Evolutionary conservation across 2,888 invertebrate genomes (phyloP), one percentile per base, ranked within the genome.

Genomic region (Ommatoiulus sabulosus): DNA sequence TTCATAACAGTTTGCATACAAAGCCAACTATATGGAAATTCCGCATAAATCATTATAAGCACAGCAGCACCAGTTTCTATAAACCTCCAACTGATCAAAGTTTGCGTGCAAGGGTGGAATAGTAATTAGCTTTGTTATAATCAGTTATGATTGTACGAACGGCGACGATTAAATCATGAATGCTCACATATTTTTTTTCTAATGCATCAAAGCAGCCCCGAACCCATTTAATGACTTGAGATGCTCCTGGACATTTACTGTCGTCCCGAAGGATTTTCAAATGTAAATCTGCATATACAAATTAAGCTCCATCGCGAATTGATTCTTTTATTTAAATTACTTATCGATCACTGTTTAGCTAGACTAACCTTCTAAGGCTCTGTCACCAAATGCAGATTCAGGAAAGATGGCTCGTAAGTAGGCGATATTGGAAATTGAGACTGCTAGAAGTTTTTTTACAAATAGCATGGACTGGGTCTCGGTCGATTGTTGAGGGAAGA

Each of bases 171-270:
- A 63, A 43, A 17, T 35, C 12, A 12, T 10, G 17, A 7, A 46
- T 44, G 90, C 92, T 92, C 91, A 93, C 93, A 91, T 93, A 93
- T 92, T 93, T 92, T 89, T 92, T 93, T 86, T 93, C 93, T 87
- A 93, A 90, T 4, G 93, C 93, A 92, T 93, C 93, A 91, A 93
- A 93, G 89, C 92, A 92, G 15, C 93, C 93, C 90, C 92, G 92
- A 35, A 93, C 91, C 93, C 93, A 93, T 87, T 92, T 91, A 84
- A 93, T 92, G 44, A 93, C 91, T 90, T 92, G 92, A 87, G 91
- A 91, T 35, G 93, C 92, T 86, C 92, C 92, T 80, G 92, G 92
- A 90, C 92, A 92, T 12, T 91, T 89, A 72, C 91, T 91, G 89
- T 92, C 92, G 90, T 92, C 92, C 89, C 91, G 90, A 46, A 93